Base-by-base conservation (phyloP, 2,113 vertebrate genomes). In the Anser cygnoides region DNA sequence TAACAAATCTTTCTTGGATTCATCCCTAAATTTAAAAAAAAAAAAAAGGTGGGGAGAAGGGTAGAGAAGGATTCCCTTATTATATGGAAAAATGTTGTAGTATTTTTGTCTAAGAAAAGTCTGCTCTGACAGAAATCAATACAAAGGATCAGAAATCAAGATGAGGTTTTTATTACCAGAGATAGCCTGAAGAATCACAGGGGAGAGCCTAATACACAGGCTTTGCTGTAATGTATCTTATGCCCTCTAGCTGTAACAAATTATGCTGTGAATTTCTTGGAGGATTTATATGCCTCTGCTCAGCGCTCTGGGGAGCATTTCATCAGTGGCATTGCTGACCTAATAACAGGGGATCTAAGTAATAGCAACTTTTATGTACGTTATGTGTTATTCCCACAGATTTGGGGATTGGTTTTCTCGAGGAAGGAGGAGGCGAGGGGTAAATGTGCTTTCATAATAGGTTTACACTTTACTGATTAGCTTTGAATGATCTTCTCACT, bases 391-490 rank as follows among this genome's bases (percentile, higher is more conserved):
- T 78, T 96, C 93, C 88, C 94, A 93, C 63, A 79, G 91, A 88
- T 68, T 29, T 39, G 80, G 91, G 92, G 89, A 93, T 82, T 77
- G 84, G 25, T 92, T 95, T 91, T 93, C 43, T 31, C 73, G 80
- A 96, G 93, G 84, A 65, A 65, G 74, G 44, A 82, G 52, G 52
- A 81, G 39, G 91, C 23, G 3, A 63, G 92, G 93, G 89, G 84
- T 67, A 76, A 91, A 96, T 96, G 96, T 90, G 74, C 93, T 97
- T 84, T 94, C 87, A 37, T 94, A 95, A 97, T 95, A 87, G 87
- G 88, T 97, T 96, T 95, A 90, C 93, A 95, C 95, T 94, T 92
- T 92, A 67, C 97, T 94, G 96, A 96, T 96, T 84, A 94, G 89
- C 92, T 96, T 87, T 90, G 94, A 95, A 97, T 87, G 86, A 93